A percentile compares a stretch with the other conserved stretches of the same genome.
These are phyloP conservation scores for Triplophysa yarkandensis DNA, from an alignment of 2,797 vertebrate genomes.

Conservation along the genomic window DNA sequence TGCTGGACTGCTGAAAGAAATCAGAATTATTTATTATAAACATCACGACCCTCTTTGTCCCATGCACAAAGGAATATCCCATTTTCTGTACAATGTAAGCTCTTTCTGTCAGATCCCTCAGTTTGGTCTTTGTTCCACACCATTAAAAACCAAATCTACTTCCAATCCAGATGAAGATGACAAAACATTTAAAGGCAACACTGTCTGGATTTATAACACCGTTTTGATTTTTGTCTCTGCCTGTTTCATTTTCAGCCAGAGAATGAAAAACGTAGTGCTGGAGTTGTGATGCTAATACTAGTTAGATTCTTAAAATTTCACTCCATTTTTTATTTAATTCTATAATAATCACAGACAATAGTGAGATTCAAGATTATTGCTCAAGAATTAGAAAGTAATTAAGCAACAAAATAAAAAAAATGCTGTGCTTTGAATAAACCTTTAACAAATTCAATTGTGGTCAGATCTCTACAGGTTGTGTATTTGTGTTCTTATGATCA, in stretches of 20 bases:
- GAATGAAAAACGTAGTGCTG: background rate
- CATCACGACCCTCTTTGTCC: background rate
- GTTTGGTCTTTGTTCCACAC: background rate
- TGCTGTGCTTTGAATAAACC: conserved; percentile 68
- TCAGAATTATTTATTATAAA: conserved; percentile 22
- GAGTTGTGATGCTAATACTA: conserved; percentile 37
- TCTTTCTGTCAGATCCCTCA: background rate
- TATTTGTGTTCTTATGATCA: background rate
- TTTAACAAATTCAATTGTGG: conserved; percentile 72
- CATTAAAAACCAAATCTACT: background rate
- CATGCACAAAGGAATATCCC: conserved; percentile 13
- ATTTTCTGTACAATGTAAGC: background rate
- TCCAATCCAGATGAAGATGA: background rate
- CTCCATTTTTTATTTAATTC: conserved; percentile 56
- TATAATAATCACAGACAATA: conserved; percentile 61
- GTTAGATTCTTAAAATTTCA: conserved; percentile 63
- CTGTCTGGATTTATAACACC: conserved; percentile 17
- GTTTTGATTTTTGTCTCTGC: conserved; percentile 18
- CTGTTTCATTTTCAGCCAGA: conserved; percentile 39
- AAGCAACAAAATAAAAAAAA: conserved; percentile 51
- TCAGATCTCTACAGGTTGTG: conserved; percentile 29
- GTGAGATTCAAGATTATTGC: conserved; percentile 64
- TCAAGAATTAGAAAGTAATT: conserved; percentile 60
- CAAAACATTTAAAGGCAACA: background rate
- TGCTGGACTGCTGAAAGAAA: conserved; percentile 41